A percentile compares a stretch with the other conserved stretches of the same genome.
phyloP scores from a whole-genome alignment of 1,140 invertebrate species.

The Lucilia cuprina region DNA sequence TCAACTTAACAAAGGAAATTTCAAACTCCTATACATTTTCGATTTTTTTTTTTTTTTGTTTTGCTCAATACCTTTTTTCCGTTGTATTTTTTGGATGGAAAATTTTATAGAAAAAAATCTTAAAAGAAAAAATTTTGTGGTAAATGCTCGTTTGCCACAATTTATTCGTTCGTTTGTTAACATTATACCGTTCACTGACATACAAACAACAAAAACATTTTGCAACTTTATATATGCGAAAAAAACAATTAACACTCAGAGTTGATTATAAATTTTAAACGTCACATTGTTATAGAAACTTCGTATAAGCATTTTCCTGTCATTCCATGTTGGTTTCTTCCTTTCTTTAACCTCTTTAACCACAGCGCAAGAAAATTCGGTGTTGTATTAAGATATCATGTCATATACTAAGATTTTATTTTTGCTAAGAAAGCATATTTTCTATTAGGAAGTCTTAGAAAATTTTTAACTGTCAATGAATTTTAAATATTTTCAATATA shows the following conservation, averaged over 20 bases:
- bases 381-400: too few relatives aligned
- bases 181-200: background rate
- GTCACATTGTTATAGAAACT: background rate
- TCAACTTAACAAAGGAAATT: background rate
- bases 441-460: too few relatives aligned
- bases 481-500: too few relatives aligned
- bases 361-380: too few relatives aligned
- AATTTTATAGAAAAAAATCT: background rate
- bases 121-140: background rate
- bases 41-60: background rate
- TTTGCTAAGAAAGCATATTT: too few relatives aligned
- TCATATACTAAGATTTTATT: too few relatives aligned
- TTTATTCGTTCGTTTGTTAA: slow-evolving; percentile 7
- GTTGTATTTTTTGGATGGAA: background rate
- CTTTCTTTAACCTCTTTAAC: too few relatives aligned
- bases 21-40: background rate
- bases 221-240: background rate
- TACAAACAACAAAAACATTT: background rate
- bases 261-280: slow-evolving; percentile 12
- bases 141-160: slow-evolving; percentile 14
- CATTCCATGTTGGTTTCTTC: background rate
- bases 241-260: background rate
- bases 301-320: slow-evolving; percentile 2
- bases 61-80: background rate
- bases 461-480: too few relatives aligned